These are phyloP conservation scores for Phymatocera aterrima DNA, from an alignment of 2,888 invertebrate genomes.

Conservation along the genomic window DNA sequence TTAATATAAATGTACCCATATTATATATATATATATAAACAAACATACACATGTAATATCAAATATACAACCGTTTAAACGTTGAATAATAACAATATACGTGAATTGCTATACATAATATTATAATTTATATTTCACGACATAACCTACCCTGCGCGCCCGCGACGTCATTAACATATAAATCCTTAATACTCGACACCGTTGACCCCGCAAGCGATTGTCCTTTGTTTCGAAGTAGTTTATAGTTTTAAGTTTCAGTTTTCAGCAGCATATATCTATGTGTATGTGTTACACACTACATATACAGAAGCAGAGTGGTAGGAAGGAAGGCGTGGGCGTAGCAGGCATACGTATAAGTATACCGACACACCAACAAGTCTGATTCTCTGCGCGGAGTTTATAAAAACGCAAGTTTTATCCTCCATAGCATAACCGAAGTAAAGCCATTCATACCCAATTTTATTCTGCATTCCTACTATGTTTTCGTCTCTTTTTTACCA, in stretches of 20 bases:
- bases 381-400: too few relatives aligned
- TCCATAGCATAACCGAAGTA: too few relatives aligned
- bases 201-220: background rate
- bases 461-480: too few relatives aligned
- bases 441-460: too few relatives aligned
- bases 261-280: background rate
- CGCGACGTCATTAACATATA: background rate
- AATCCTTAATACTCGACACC: background rate
- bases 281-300: background rate
- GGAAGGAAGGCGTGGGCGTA: background rate
- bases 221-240: conserved; percentile 18
- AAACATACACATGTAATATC: too few relatives aligned
- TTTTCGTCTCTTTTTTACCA: too few relatives aligned
- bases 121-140: background rate
- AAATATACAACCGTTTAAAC: too few relatives aligned
- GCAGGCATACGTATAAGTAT: too few relatives aligned
- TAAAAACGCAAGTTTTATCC: too few relatives aligned
- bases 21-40: too few relatives aligned
- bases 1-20: conserved; percentile 44
- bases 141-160: background rate
- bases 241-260: too few relatives aligned
- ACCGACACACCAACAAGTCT: too few relatives aligned
- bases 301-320: background rate
- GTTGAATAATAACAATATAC: conserved; percentile 2
- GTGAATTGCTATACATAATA: background rate